Conservation (phyloP, 2,113 vertebrate genomes). For the Procapra przewalskii region DNA sequence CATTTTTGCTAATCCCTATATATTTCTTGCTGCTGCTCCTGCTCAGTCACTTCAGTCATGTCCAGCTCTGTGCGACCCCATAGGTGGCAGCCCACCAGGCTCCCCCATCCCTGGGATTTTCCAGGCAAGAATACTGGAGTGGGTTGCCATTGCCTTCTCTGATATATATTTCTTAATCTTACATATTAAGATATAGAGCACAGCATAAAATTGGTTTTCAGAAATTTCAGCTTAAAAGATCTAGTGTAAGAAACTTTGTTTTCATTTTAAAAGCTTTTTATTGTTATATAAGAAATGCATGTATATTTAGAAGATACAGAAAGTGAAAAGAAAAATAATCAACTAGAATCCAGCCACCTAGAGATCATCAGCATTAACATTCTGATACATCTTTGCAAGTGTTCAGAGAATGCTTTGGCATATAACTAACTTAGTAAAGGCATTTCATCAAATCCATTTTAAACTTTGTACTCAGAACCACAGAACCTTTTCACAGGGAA, state of each 20-base stretch:
- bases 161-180: neutral
- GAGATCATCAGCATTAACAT: neutral
- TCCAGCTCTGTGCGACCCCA: rapidly evolving
- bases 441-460: neutral
- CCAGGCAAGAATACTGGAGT: no score
- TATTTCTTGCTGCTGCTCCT: neutral
- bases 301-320: neutral
- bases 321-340: neutral
- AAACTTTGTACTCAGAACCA: neutral
- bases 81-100: no score
- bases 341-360: neutral
- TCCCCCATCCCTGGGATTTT: no score
- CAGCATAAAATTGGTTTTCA: neutral
- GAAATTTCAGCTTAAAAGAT: neutral
- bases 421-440: neutral
- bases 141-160: no score
- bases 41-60: no score
- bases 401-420: neutral
- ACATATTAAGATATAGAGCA: neutral
- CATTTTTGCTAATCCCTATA: neutral
- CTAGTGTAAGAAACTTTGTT: neutral
- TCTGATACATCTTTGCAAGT: neutral
- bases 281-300: neutral
- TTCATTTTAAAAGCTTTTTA: neutral
- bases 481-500: neutral